Evolutionary conservation across 1,140 invertebrate species (phyloP).

Genomic region (Manduca sexta): DNA sequence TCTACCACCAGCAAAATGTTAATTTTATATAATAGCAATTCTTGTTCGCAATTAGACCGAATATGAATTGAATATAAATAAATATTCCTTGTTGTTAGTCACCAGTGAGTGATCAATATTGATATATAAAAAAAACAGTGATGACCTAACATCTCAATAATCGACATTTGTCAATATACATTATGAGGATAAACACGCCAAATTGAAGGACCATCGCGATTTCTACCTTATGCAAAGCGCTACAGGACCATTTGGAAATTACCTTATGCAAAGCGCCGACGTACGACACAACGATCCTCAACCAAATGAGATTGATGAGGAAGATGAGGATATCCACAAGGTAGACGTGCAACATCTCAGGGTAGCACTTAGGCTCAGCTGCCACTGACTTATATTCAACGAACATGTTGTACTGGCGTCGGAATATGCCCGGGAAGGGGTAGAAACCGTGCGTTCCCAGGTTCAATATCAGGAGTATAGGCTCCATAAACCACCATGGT

Average conservation of each 20-base stretch:
- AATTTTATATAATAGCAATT: too few species aligned
- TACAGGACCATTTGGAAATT: slow-evolving; percentile 3
- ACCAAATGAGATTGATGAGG: slow-evolving; percentile 46
- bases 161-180: too few species aligned
- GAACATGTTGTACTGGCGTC: slow-evolving; percentile 22
- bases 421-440: slow-evolving; percentile 37
- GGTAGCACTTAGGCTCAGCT: slow-evolving; percentile 31
- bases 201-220: too few species aligned
- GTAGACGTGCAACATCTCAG: slow-evolving; percentile 44
- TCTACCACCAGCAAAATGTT: too few species aligned
- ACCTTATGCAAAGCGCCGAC: slow-evolving; percentile 43
- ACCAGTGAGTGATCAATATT: too few species aligned
- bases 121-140: too few species aligned
- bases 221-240: too few species aligned
- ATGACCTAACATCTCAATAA: too few species aligned
- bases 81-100: too few species aligned
- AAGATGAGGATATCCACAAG: slow-evolving; percentile 40
- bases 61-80: too few species aligned
- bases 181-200: too few species aligned
- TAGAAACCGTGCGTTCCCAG: slow-evolving; percentile 54
- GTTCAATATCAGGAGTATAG: slow-evolving; percentile 35
- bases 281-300: slow-evolving; percentile 40
- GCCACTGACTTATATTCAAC: slow-evolving; percentile 24
- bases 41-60: too few species aligned
- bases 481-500: slow-evolving; percentile 35